These are phyloP conservation scores for Leptinotarsa texana DNA, from an alignment of 1,140 invertebrate genomes.

Conservation along the genomic window DNA sequence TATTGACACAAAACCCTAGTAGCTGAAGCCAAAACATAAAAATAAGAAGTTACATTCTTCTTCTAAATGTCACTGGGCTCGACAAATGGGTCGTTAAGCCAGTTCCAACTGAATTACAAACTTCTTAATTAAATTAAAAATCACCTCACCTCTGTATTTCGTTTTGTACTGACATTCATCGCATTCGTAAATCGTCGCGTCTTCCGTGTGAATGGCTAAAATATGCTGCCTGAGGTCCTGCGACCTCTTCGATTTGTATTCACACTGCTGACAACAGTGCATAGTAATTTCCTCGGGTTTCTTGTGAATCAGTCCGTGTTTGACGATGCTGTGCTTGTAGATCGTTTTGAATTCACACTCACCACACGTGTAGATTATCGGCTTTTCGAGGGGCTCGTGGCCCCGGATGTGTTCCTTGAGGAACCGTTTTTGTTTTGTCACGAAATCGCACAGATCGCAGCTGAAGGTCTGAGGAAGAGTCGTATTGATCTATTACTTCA, in stretches of 20 bases:
- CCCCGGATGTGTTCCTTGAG: neutral
- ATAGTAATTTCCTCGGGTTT: neutral
- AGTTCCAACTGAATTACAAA: no score
- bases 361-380: neutral
- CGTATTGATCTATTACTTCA: neutral
- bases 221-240: conserved; percentile 5
- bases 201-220: neutral
- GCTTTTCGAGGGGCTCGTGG: neutral
- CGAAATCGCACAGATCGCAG: conserved; percentile 14
- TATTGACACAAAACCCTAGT: no score
- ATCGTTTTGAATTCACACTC: neutral
- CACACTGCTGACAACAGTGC: neutral
- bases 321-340: neutral
- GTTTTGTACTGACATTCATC: conserved; percentile 9
- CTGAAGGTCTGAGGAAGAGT: conserved; percentile 13
- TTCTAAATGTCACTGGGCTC: no score
- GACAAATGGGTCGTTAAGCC: no score
- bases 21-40: no score
- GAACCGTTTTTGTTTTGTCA: neutral
- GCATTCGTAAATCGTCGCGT: neutral
- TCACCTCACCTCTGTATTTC: neutral
- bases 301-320: neutral
- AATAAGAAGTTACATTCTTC: no score
- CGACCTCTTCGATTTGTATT: neutral
- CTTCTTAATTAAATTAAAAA: no score